Base-by-base conservation (phyloP, 2,113 vertebrate genomes). In the Bubalus kerabau region DNA sequence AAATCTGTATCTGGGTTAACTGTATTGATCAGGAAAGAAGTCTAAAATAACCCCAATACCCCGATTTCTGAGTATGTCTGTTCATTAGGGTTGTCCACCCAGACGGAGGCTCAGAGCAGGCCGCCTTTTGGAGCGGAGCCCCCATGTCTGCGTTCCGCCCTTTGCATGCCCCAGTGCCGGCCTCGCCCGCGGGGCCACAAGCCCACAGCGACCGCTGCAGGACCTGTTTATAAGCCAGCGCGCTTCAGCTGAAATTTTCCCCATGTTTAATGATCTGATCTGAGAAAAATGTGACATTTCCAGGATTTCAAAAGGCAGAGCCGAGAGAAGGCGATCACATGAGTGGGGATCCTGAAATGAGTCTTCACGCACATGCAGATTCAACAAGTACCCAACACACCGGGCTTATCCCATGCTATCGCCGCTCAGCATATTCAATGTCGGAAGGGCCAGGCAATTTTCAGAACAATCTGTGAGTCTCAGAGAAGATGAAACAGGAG, bases 51-150 rank as follows among this genome's bases (percentile, higher is more conserved):
- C 30, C 32, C 19, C 40, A 57, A 9, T 2, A 12, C 19, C 26
- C 21, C 6, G 2, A 32, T 15, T n/a, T 57, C 59, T 7, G 26
- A 36, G 64, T 26, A 5, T 62, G 48, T 60, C 46, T 46, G 3
- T 19, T 24, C 57, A 15, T 19, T 13, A 1, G 50, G 1, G 0
- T 8, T 24, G 48, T 28, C n/a, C n/a, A 23, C 12, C 10, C 0
- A 0, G 13, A 7, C 0, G 13, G 13, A 23, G 26, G 23, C 48
- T 11, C n/a, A 24, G 64, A 4, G 0, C n/a, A 0, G 0, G 0
- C 80, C 21, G 36, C 36, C 36, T 36, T 36, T 36, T 36, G 36
- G 36, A 36, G 36, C 36, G 36, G 36, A 36, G 36, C 36, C 36
- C 36, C 36, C 36, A 36, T 36, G 36, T 36, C 36, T 36, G 36